These are phyloP conservation scores for Addax nasomaculatus DNA, from an alignment of 2,113 vertebrate species.

Conservation along the genomic window DNA sequence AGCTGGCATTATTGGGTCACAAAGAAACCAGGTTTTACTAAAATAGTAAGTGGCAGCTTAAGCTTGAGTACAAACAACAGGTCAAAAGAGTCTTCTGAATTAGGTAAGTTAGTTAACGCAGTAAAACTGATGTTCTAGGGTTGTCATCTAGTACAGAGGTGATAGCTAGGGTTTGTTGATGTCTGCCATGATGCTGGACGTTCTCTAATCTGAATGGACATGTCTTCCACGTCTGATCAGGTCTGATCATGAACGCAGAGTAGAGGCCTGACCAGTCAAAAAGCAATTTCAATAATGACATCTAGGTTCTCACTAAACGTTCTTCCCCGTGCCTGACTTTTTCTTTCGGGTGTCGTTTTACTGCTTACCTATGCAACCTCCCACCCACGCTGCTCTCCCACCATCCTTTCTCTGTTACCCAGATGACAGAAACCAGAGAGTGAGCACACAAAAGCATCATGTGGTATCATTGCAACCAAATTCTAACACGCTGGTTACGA, in stretches of 20 bases:
- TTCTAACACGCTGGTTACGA: neutral
- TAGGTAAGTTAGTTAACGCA: conserved; percentile 23
- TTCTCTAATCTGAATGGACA: neutral
- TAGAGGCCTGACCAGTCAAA: conserved; percentile 1
- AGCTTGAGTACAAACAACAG: neutral
- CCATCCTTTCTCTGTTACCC: neutral
- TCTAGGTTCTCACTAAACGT: conserved; percentile 13
- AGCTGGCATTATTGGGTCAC: neutral
- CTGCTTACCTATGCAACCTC: neutral
- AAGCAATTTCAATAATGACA: conserved; percentile 51
- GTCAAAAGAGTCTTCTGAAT: neutral
- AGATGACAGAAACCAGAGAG: neutral
- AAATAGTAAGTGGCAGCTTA: neutral
- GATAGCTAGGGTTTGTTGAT: neutral
- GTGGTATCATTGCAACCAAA: neutral
- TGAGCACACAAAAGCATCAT: neutral
- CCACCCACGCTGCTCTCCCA: neutral
- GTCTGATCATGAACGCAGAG: neutral
- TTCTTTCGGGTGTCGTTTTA: neutral
- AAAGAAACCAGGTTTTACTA: neutral
- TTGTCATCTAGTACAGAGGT: neutral
- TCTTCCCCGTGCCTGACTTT: neutral
- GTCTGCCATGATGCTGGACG: neutral
- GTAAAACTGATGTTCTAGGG: conserved; percentile 13
- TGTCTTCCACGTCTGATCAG: neutral